Evolutionary conservation across 2,888 invertebrate species (phyloP), one percentile per base, ranked within the genome.

Genomic region (Metacarcinus magister): DNA sequence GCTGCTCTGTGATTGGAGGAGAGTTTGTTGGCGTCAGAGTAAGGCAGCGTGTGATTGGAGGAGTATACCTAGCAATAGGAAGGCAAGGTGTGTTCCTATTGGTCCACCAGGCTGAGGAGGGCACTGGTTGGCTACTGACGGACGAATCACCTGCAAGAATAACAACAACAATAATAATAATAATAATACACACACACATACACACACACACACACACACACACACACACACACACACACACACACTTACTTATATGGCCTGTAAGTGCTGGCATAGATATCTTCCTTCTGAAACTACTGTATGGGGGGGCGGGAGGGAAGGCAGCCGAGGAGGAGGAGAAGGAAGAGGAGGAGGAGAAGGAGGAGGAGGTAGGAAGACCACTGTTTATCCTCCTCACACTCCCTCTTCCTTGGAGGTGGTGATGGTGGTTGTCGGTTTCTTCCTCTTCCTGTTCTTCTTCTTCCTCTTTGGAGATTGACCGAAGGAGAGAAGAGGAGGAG

Each of bases 401-500:
- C 32, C 93, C 67, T 28, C 93, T 32, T 93, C 93, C 67, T 60
- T 32, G n/a, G 32, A 28, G 92, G 16, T 54, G 54, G 43, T 44
- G n/a, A n/a, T n/a, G 32, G 28, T 39, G 43, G 16, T 13, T 39
- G 43, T 23, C 90, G 13, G 32, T 60, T 16, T 43, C 32, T 54
- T 54, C 60, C 28, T 46, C 95, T 39, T 54, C 91, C 39, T 87
- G 46, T 32, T 60, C 89, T 90, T 96, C 94, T 43, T 87, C 94
- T 39, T 96, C 96, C 82, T 95, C 96, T 82, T 95, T 92, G 2
- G 96, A 96, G 28, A 95, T 87, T 28, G 96, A 96, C 48, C 94
- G 95, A 92, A 96, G 75, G 32, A 96, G 94, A 48, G 95, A 87
- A 93, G 95, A 96, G 94, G 95, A 43, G 90, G 95, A 92, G 95